Evolutionary conservation across 2,797 vertebrate genomes (phyloP), one percentile per base, ranked within the genome.

Genomic region (Neoniphon sammara): DNA sequence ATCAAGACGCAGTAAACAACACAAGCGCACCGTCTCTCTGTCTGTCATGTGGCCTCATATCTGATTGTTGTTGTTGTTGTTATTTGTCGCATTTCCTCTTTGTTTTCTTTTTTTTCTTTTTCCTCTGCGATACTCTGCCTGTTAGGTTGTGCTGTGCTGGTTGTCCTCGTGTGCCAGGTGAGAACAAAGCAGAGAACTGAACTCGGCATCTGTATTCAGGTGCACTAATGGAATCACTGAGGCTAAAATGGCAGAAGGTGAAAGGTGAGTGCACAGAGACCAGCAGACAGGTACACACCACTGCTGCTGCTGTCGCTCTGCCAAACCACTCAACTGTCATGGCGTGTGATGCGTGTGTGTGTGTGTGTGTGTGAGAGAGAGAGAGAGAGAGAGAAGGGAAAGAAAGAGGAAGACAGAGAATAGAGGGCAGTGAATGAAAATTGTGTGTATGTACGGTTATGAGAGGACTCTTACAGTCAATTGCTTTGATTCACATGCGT

Each of bases 171-270:
- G 73, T 79, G 76, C 75, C 74, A 80, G 78, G 71, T 87, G 70
- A 82, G 82, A 82, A 87, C 76, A 84, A 81, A 88, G 80, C 58
- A 68, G 57, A 46, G 73, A 67, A 72, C 69, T 67, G 64, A 76
- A 77, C 73, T 81, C 47, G 57, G 89, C 78, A 88, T 92, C 87
- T 91, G 90, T 88, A 90, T 90, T 91, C 90, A 91, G 90, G 84
- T 91, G 89, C 84, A 85, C 81, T 92, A 93, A 94, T 91, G 89
- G 87, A 94, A 88, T 90, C 91, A 93, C 85, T 92, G 90, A 90
- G 90, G 89, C 91, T 91, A 88, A 93, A 93, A 92, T 91, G 91
- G 88, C 90, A 90, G 87, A 81, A 85, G 91, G 90, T 92, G 89
- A 91, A 88, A 91, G 91, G 89, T 92, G 91, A 92, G 81, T 83